Percentiles rank a stretch among this genome's conserved stretches.
These are phyloP conservation scores for Sturmia bella DNA, from an alignment of 2,888 invertebrate species.

Conservation along the genomic window DNA sequence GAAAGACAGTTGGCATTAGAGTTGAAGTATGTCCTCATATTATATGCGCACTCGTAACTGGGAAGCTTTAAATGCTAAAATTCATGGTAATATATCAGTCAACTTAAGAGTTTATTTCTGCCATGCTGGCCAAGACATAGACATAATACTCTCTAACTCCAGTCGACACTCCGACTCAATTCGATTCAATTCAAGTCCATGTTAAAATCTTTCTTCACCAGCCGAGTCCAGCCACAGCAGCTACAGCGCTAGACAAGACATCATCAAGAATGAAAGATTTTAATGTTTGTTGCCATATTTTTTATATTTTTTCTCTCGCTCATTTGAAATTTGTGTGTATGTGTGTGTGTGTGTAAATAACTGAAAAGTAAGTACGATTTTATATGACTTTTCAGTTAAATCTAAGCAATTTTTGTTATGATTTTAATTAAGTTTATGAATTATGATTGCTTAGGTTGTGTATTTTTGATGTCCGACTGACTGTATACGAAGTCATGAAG, in stretches of 20 bases:
- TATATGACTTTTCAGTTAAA: constrained; percentile 52
- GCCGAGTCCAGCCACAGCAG: constrained; percentile 8
- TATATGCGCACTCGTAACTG: constrained; percentile 74
- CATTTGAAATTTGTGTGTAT: too few relatives aligned
- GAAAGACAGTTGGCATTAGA: constrained; percentile 42
- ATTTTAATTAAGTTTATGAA: constrained; percentile 80
- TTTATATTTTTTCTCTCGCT: constrained; percentile 7
- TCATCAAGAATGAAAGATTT: constrained; percentile 60
- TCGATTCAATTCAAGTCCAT: constrained; percentile 31
- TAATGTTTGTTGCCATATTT: constrained; percentile 45
- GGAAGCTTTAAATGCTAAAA: constrained; percentile 80
- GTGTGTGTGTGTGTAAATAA: constrained; percentile 1
- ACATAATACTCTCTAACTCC: constrained; percentile 62
- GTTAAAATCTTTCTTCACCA: constrained; percentile 27
- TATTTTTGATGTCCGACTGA: constrained; percentile 36
- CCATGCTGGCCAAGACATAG: constrained; percentile 48
- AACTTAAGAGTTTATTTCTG: constrained; percentile 54
- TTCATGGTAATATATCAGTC: constrained; percentile 78
- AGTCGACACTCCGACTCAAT: constrained; percentile 62
- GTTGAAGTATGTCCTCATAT: constrained; percentile 52
- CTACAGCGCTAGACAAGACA: constrained; percentile 34
- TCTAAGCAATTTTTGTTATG: constrained; percentile 75
- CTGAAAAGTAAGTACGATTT: constrained; percentile 15
- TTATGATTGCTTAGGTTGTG: constrained; percentile 68
- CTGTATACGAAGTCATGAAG: constrained; percentile 11